Percentiles rank a stretch among this genome's conserved stretches.
Conservation (phyloP, 2,888 invertebrate species). For the Carpatolechia fugitivella region DNA sequence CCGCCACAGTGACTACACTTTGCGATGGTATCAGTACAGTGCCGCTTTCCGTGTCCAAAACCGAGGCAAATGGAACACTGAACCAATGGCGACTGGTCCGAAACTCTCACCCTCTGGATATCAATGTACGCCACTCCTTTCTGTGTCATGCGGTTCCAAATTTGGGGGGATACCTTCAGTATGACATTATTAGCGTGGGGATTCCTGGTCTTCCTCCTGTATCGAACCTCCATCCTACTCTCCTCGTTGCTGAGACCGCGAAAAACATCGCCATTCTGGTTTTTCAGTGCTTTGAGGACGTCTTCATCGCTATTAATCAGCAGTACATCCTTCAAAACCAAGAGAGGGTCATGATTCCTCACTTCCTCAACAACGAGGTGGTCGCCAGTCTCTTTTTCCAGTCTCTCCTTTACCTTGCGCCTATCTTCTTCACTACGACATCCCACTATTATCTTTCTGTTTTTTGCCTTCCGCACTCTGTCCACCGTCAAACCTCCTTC, state of each 20-base stretch:
- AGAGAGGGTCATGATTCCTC: background rate
- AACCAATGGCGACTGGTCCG: too few relatives aligned
- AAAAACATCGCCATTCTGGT: background rate
- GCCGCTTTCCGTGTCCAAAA: too few relatives aligned
- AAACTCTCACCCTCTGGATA: background rate
- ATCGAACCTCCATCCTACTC: background rate
- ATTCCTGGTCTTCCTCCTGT: background rate
- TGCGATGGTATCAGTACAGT: background rate
- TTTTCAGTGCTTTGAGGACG: background rate
- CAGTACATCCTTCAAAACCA: background rate
- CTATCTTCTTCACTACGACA: too few relatives aligned
- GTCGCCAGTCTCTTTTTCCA: too few relatives aligned
- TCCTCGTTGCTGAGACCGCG: background rate
- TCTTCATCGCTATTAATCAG: background rate
- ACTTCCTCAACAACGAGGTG: too few relatives aligned
- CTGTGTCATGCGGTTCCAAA: background rate
- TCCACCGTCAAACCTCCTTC: too few relatives aligned
- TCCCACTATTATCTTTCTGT: too few relatives aligned
- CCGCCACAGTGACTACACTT: slow-evolving; percentile 14
- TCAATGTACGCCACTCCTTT: background rate
- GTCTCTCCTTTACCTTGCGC: too few relatives aligned
- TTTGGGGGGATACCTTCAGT: background rate
- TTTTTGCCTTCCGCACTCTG: too few relatives aligned
- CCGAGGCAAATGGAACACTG: too few relatives aligned
- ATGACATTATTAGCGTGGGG: background rate